Conservation (phyloP, 2,888 invertebrate species). For the Gerris lacustris region DNA sequence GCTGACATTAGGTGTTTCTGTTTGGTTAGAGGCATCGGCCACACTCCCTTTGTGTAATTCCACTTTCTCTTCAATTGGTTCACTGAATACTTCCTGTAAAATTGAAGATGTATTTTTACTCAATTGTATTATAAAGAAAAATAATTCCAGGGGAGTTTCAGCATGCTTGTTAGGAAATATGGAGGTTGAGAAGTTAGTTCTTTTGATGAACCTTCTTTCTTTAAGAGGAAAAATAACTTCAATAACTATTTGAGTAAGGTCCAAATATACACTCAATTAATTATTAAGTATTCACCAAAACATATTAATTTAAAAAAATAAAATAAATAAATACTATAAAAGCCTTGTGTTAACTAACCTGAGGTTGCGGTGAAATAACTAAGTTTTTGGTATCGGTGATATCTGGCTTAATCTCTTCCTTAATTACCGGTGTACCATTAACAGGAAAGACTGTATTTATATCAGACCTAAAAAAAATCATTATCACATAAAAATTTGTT, state of each 20-base stretch:
- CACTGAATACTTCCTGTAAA: not conserved
- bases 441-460: constrained; percentile 6
- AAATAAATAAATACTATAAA: too few relatives aligned
- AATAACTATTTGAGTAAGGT: too few relatives aligned
- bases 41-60: constrained; percentile 12
- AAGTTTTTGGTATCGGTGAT: not conserved
- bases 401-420: constrained; percentile 1
- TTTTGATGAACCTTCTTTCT: too few relatives aligned
- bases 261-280: too few relatives aligned
- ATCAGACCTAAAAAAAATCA: not conserved
- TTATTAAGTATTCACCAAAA: too few relatives aligned
- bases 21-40: constrained; percentile 19
- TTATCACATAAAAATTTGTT: not conserved
- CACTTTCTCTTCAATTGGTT: constrained; percentile 10
- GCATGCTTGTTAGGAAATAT: too few relatives aligned
- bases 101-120: not conserved
- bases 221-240: too few relatives aligned
- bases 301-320: too few relatives aligned
- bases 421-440: not conserved
- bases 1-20: constrained; percentile 48
- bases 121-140: too few relatives aligned
- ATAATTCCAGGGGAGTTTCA: too few relatives aligned
- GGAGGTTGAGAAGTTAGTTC: too few relatives aligned
- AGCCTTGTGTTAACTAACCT: not conserved
- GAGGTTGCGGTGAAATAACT: not conserved